Base-by-base conservation (phyloP, 2,113 vertebrate species). In the Acrocephalus arundinaceus region DNA sequence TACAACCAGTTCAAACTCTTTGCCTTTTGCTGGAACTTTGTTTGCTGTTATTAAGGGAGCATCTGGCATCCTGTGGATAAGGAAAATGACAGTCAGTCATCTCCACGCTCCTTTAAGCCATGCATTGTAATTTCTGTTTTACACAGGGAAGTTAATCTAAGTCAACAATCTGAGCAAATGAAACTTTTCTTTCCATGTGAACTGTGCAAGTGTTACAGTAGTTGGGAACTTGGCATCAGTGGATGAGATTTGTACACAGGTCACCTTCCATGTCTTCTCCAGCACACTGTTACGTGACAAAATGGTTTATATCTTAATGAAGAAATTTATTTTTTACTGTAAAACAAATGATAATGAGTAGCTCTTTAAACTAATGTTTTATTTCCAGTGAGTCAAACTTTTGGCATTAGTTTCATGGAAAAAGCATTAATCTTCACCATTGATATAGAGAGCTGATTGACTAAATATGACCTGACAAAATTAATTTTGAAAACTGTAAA, bases 391-490 rank as follows among this genome's bases (percentile, higher is more conserved):
- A 98, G 97, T 97, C 97, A 97, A 97, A 97, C 93, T 95, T 98
- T 96, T 98, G 98, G 97, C 97, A 97, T 97, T 96, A 77, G 91
- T 96, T 97, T 97, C 51, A 84, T 97, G 98, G 97, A 98, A 98
- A 98, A 98, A 96, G 33, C 93, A 97, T 98, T 94, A 93, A 97
- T 98, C 97, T 97, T 97, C 95, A 96, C 94, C 89, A 97, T 78
- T 89, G 91, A 97, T 97, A 97, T 72, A 77, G 75, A 88, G 74
- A 96, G 95, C 82, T 97, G 95, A 35, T 97, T 98, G 94, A 97
- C 97, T 97, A 93, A 97, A 97, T 95, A 95, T 94, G 96, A 96
- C 90, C 93, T 94, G 92, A 94, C 89, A 95, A 97, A 97, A 97
- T 92, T 95, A 18, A 96, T 96, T 97, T 97, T 96, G 91, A 93